Base-by-base conservation (phyloP, 2,113 vertebrate genomes). In the Pseudolaguvia tuberculata region DNA sequence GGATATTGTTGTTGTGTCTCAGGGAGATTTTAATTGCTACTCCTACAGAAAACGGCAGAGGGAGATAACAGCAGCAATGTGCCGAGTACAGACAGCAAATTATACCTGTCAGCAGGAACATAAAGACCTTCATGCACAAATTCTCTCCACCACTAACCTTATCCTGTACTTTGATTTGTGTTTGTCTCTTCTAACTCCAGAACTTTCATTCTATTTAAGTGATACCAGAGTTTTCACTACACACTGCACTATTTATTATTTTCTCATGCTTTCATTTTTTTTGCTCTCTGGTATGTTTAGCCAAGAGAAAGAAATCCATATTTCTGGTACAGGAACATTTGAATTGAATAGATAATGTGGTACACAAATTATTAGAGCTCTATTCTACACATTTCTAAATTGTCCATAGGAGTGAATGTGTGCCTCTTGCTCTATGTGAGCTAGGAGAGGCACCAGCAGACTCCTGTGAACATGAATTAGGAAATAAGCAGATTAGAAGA, bases 231-330 rank as follows among this genome's bases (percentile, higher is more conserved):
- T 58, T 6, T 17, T 17, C 17, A 15, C 31, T 5, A 59, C n/a
- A 59, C 47, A 20, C 14, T 45, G 29, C 27, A n/a, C 17, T n/a
- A n/a, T n/a, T n/a, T 73, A 51, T 56, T 27, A 53, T 55, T 31
- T 50, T 48, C 73, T 50, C 57, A 65, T 50, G 53, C 20, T 14
- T 67, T 56, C 18, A n/a, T n/a, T n/a, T 14, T 66, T 63, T 67
- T 25, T 17, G 69, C 42, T 77, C 14, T 39, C 77, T 78, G 51
- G 50, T 56, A 25, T 27, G 31, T 18, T 39, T 7, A 65, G 50
- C 53, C 23, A 2, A 5, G 1, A 61, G 29, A 35, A 29, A 11
- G 17, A 61, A 61, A 61, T n/a, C 31, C 9, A 39, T n/a, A 39
- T 9, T 4, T 39, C 57, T 59, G 29, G 15, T 29, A 25, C 57